Evolutionary conservation across 2,888 invertebrate species (phyloP).

Genomic region (Chloromyia formosa): DNA sequence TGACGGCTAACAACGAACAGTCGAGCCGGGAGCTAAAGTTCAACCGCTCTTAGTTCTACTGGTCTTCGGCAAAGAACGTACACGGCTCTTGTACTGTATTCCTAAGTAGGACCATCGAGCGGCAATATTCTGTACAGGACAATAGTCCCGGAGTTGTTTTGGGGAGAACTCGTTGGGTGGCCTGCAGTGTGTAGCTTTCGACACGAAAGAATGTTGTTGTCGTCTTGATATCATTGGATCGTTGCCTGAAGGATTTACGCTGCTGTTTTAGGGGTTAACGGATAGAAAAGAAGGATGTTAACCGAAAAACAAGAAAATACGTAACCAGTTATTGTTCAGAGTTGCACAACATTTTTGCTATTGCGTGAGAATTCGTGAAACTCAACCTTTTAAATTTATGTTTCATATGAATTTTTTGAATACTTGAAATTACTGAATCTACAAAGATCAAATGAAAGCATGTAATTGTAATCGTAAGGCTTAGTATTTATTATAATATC

Average conservation of each 20-base stretch:
- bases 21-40: slow-evolving; percentile 23
- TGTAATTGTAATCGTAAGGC: no score
- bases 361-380: no score
- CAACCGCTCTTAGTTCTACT: neutral
- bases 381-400: no score
- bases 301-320: neutral
- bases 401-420: no score
- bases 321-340: neutral
- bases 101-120: neutral
- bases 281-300: slow-evolving; percentile 15
- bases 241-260: slow-evolving; percentile 18
- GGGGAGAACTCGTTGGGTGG: slow-evolving; percentile 7
- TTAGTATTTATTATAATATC: no score
- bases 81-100: neutral
- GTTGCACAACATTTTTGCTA: neutral
- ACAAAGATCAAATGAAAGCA: no score
- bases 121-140: no score
- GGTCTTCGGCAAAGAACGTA: neutral
- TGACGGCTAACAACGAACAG: slow-evolving; percentile 25
- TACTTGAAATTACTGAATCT: no score
- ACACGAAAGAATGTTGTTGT: slow-evolving; percentile 12
- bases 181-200: neutral
- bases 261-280: slow-evolving; percentile 28
- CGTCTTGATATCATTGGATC: slow-evolving; percentile 31
- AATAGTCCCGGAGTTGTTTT: slow-evolving; percentile 6